Base-by-base conservation (phyloP, 2,797 vertebrate species). In the Eupleurogrammus muticus region DNA sequence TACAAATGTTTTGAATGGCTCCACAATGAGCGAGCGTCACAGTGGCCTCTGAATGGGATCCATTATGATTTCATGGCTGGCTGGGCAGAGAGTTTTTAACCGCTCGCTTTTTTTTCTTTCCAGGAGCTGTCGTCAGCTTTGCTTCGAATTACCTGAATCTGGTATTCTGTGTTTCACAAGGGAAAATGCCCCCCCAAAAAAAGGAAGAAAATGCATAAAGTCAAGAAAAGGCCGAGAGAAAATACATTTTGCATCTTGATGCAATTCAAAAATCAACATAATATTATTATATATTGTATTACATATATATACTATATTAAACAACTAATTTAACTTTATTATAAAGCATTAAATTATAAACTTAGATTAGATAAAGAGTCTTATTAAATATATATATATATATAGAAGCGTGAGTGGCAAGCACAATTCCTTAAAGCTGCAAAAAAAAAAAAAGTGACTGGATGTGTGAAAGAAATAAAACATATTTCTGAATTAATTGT, bases 11-110 rank as follows among this genome's bases (percentile, higher is more conserved):
- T 77, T 79, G 57, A 79, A 72, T 66, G 75, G 74, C 66, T 75
- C 73, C 71, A 71, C 79, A 85, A 89, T 89, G 83, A 85, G 65
- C 64, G 75, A 64, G 77, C 80, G 47, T 82, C 68, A 56, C 16
- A 58, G 73, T 53, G 59, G 70, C 57, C 66, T 38, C 84, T 85
- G 81, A 90, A 88, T 90, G 84, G 89, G 80, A 86, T 89, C 85
- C 80, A 91, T 91, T 92, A 81, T 91, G 80, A 92, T 90, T 91
- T 90, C 84, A 93, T 87, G 91, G 86, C 81, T 90, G 90, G 89
- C 74, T 87, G 84, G 66, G 62, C 71, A 72, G 75, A 80, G 61
- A n/a, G n/a, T n/a, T 75, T 78, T 74, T 66, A 85, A 84, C 74
- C 72, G 76, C 52, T 17, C 32, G 71, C 78, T 83, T 69, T 84